Evolutionary conservation across 92 coral and sea anemone species (phyloP).

Genomic region (Parazoanthus swiftii): DNA sequence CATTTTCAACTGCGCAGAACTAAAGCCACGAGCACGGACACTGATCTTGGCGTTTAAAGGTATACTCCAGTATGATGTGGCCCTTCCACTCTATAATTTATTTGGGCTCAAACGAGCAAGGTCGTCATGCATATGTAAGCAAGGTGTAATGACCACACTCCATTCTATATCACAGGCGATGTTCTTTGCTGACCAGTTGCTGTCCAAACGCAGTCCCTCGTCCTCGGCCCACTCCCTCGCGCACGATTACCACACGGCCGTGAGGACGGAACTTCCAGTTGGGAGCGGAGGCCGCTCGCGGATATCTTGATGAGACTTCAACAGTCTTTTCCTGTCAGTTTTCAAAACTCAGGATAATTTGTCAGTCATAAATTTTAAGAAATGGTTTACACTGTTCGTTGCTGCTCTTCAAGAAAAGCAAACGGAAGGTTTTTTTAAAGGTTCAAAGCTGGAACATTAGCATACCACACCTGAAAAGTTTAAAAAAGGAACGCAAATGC

Average conservation of each 20-base stretch:
- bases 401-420: background rate
- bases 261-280: constrained; percentile 85
- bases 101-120: background rate
- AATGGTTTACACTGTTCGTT: background rate
- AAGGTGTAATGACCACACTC: background rate
- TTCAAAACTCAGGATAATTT: background rate
- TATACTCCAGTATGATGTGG: background rate
- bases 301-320: background rate
- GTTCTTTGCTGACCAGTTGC: constrained; percentile 96
- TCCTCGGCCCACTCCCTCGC: constrained; percentile 65
- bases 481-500: background rate
- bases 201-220: constrained; percentile 68
- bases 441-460: background rate
- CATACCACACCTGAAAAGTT: background rate
- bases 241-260: constrained; percentile 65
- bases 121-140: background rate
- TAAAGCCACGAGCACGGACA: too few relatives aligned
- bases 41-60: background rate
- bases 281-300: constrained; percentile 54
- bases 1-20: too few relatives aligned
- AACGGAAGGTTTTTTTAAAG: background rate
- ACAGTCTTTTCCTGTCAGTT: background rate
- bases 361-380: too few relatives aligned
- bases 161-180: constrained; percentile 70
- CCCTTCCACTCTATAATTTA: background rate